Base-by-base conservation (phyloP, 2,888 invertebrate genomes). In the Acanthococcus lagerstroemiae region DNA sequence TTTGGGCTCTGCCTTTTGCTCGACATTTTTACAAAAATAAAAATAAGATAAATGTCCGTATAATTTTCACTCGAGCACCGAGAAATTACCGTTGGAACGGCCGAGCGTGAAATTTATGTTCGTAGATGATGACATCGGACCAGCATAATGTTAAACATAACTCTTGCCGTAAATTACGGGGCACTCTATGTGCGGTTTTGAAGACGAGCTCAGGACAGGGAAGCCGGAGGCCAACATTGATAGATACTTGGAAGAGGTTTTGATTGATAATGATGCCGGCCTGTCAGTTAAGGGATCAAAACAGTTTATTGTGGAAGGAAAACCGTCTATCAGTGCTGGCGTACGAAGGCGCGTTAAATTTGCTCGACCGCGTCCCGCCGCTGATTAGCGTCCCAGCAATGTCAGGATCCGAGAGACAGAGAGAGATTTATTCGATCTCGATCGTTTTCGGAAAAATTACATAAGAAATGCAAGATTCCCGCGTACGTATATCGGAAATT, bases 241-340 rank as follows among this genome's bases (percentile, higher is more conserved):
- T 54, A 63, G 63, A 63, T 63, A 63, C 63, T 63, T 52, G 25
- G 19, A 27, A 63, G 54, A 30, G 63, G 63, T 63, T 63, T 63
- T 63, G 63, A 63, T 63, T 63, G 63, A 63, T 63, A 63, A 63
- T 63, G 54, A 63, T 63, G 63, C 63, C 63, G 52, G 54, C 63
- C 63, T 63, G 63, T 63, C 63, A 63, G 63, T 63, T 63, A 63
- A 63, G 54, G 63, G 63, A 63, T 63, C 63, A 63, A 63, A 63
- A 52, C 37, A 30, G n/a, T n/a, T 22, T 19, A 52, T 22, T 19
- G 22, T 24, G 46, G 19, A 45, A 45, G 15, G 6, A 45, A 15
- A 45, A 45, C 4, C 15, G 4, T 5, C 15, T 4, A 6, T 4
- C 15, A 45, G 46, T 17, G 19, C 4, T n/a, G 4, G 46, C 19